Conservation (phyloP, 1,140 invertebrate genomes). For the Nephotettix cincticeps region DNA sequence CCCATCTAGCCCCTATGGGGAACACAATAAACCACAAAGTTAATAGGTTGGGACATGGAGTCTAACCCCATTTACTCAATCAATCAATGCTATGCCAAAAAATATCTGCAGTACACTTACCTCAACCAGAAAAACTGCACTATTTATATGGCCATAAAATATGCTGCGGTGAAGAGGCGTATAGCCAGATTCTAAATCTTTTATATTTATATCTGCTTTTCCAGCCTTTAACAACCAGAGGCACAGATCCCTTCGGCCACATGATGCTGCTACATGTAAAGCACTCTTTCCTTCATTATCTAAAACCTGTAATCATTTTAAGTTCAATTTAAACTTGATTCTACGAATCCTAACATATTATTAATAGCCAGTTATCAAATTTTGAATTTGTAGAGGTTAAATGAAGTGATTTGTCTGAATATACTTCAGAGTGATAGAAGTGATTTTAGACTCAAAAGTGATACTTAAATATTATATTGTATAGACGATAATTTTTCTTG, state of each 20-base stretch:
- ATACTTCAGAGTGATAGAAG: not conserved
- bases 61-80: no score
- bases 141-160: conserved; percentile 71
- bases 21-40: no score
- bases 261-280: conserved; percentile 67
- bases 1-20: no score
- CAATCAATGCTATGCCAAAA: no score
- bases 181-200: conserved; percentile 71
- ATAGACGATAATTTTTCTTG: not conserved
- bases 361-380: not conserved
- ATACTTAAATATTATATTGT: not conserved
- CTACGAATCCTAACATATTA: no score
- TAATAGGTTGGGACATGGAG: no score
- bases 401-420: not conserved
- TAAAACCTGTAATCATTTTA: conserved; percentile 12
- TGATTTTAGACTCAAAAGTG: not conserved
- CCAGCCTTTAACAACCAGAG: conserved; percentile 64
- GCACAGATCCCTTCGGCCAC: conserved; percentile 60
- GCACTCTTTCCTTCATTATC: conserved; percentile 60
- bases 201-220: conserved; percentile 58
- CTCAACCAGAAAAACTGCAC: conserved; percentile 62
- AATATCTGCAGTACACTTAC: conserved; percentile 41
- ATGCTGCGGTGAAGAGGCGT: conserved; percentile 72
- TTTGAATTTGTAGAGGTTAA: not conserved
- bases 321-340: not conserved